Evolutionary conservation across 2,797 vertebrate genomes (phyloP).

Genomic region (Acestrorhynchus altus): DNA sequence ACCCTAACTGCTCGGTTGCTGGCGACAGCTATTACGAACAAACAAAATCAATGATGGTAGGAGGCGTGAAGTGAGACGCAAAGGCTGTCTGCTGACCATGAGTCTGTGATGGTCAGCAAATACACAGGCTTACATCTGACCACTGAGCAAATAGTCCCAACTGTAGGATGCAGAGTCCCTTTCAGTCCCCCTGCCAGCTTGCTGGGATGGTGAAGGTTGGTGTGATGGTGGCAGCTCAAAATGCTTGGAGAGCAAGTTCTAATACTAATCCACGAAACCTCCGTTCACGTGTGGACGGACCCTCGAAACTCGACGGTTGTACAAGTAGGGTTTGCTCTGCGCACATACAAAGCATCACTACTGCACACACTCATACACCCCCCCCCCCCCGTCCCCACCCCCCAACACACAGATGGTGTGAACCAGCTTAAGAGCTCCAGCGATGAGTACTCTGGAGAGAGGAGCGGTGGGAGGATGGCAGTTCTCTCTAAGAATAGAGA

Average conservation of each 20-base stretch:
- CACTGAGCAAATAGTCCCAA: neutral
- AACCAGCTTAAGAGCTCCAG: too few relatives aligned
- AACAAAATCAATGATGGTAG: neutral
- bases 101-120: neutral
- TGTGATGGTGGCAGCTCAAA: too few relatives aligned
- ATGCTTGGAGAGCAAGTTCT: too few relatives aligned
- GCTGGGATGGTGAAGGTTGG: too few relatives aligned
- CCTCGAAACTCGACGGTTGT: neutral
- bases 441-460: too few relatives aligned
- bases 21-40: too few relatives aligned
- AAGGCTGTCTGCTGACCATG: neutral
- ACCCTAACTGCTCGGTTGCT: too few relatives aligned
- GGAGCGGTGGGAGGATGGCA: too few relatives aligned
- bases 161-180: too few relatives aligned
- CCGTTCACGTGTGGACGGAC: neutral
- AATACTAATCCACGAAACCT: too few relatives aligned
- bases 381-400: neutral
- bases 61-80: neutral
- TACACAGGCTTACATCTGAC: neutral
- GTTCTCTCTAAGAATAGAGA: too few relatives aligned
- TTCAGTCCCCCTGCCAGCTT: too few relatives aligned
- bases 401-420: neutral
- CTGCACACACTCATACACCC: constrained; percentile 16
- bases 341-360: neutral
- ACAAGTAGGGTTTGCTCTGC: neutral